Conservation (phyloP, 1,140 invertebrate species). For the Anastatus disparis region DNA sequence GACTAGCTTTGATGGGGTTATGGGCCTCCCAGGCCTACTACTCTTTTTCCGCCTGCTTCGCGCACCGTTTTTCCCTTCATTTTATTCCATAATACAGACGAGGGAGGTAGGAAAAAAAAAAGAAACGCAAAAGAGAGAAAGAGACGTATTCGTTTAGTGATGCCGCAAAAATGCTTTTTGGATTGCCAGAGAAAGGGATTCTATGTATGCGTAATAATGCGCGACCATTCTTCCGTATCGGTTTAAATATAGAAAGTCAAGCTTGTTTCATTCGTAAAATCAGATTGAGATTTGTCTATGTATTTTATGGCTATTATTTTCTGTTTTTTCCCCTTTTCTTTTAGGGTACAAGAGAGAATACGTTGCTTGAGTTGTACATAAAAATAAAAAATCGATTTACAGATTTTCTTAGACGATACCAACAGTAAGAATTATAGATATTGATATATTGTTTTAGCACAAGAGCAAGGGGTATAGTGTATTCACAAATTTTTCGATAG, state of each 20-base stretch:
- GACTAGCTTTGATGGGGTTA: constrained; percentile 66
- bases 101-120: no score
- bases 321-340: neutral
- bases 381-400: neutral
- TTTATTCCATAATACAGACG: constrained; percentile 66
- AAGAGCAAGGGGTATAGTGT: no score
- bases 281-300: constrained; percentile 58
- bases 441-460: no score
- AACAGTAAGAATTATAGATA: no score
- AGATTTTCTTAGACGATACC: neutral
- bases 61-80: constrained; percentile 63
- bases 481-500: no score
- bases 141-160: constrained; percentile 59
- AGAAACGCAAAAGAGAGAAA: neutral
- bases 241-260: constrained; percentile 1
- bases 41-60: constrained; percentile 60
- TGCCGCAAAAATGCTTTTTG: constrained; percentile 58
- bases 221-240: constrained; percentile 4
- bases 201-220: neutral
- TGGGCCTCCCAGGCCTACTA: constrained; percentile 67
- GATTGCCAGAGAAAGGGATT: constrained; percentile 56
- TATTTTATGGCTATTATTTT: constrained; percentile 39
- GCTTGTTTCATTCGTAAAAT: constrained; percentile 54
- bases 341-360: neutral
- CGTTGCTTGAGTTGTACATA: neutral